A percentile compares a stretch with the other conserved stretches of the same genome.
Conservation (phyloP, 2,888 invertebrate species). For the Platerodrilus igneus region DNA sequence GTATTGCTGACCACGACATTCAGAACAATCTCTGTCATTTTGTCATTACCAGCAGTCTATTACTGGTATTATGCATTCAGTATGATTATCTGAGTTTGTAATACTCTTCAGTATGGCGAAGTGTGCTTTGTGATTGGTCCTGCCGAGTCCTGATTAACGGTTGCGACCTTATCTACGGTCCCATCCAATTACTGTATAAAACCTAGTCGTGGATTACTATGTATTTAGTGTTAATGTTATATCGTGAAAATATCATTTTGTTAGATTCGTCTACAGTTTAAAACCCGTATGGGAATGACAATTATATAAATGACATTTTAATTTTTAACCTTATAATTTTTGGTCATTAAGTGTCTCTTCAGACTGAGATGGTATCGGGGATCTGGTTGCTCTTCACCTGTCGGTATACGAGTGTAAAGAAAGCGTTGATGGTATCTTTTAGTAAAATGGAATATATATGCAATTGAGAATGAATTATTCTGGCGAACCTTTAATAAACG, state of each 20-base stretch:
- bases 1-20: constrained; percentile 39
- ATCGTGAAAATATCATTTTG: constrained; percentile 45
- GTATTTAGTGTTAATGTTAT: constrained; percentile 42
- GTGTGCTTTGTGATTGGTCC: constrained; percentile 30
- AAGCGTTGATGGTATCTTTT: too few relatives aligned
- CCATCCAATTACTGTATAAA: constrained; percentile 45
- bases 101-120: constrained; percentile 30
- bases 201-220: constrained; percentile 39
- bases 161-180: constrained; percentile 27
- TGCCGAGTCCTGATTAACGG: constrained; percentile 26
- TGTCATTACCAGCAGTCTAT: constrained; percentile 48
- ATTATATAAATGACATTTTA: constrained; percentile 44
- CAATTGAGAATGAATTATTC: too few relatives aligned
- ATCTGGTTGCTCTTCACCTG: too few relatives aligned
- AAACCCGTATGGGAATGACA: constrained; percentile 34
- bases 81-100: constrained; percentile 33
- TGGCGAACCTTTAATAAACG: too few relatives aligned
- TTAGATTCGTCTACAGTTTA: constrained; percentile 31
- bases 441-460: too few relatives aligned
- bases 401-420: too few relatives aligned
- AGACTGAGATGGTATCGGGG: too few relatives aligned
- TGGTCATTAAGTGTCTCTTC: constrained; percentile 28
- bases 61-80: constrained; percentile 46
- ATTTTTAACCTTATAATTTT: constrained; percentile 39
- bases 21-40: constrained; percentile 47